Percentiles rank a stretch among this genome's conserved stretches.
Evolutionary conservation across 2,888 invertebrate species (phyloP).

Genomic region (Sinhomidia bicolor): DNA sequence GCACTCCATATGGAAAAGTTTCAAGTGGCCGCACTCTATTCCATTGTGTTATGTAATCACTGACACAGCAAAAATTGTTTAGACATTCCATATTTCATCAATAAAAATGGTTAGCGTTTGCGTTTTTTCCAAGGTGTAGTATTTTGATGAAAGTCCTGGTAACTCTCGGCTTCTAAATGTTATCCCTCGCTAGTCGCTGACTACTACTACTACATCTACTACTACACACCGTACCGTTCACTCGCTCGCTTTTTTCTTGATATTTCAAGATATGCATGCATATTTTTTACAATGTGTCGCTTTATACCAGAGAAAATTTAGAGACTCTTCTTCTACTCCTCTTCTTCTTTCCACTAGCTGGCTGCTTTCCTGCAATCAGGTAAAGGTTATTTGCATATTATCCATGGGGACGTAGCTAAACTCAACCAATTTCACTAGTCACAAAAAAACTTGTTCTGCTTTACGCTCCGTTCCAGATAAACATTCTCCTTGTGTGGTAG

Average conservation of each 20-base stretch:
- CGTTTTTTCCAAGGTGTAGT: conserved; percentile 6
- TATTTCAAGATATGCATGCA: too few species aligned
- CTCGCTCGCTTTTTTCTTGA: too few species aligned
- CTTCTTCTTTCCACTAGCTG: not conserved
- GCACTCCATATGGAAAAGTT: not conserved
- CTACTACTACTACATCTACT: too few species aligned
- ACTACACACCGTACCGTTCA: too few species aligned
- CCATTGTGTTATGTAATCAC: conserved; percentile 18
- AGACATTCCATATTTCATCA: conserved; percentile 52
- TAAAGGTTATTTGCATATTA: conserved; percentile 33
- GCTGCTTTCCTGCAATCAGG: conserved; percentile 17
- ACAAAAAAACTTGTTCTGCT: conserved; percentile 35
- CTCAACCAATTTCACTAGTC: not conserved
- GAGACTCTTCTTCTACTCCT: not conserved
- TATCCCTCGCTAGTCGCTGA: too few species aligned
- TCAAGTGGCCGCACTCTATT: conserved; percentile 38
- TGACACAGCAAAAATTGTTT: conserved; percentile 48
- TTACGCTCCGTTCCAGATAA: conserved; percentile 22
- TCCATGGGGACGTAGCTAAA: conserved; percentile 21
- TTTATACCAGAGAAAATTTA: not conserved
- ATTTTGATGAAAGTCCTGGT: not conserved
- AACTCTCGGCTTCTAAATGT: too few species aligned
- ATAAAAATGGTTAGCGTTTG: conserved; percentile 23
- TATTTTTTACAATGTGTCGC: not conserved
- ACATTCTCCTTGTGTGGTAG: not conserved